Conservation (phyloP, 2,113 vertebrate genomes). For the Cheilinus undulatus region DNA sequence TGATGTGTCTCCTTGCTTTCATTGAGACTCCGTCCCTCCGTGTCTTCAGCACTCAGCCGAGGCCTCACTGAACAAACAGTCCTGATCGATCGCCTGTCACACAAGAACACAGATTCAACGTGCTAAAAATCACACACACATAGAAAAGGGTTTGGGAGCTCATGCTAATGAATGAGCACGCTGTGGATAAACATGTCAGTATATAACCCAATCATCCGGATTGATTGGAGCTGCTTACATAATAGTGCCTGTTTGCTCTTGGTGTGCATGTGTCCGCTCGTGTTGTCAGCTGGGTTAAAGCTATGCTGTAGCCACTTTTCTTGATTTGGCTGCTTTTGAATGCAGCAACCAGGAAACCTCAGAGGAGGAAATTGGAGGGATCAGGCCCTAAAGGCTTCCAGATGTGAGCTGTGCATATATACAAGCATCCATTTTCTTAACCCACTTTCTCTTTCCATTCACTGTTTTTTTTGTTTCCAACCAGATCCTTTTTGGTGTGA, state of each 20-base stretch:
- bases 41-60: constrained; percentile 23
- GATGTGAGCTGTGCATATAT: constrained; percentile 50
- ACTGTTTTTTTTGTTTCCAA: background rate
- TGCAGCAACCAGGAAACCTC: constrained; percentile 23
- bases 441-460: constrained; percentile 1
- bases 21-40: constrained; percentile 15
- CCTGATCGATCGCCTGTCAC: constrained; percentile 11
- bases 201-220: constrained; percentile 20
- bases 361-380: constrained; percentile 28
- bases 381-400: constrained; percentile 59
- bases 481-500: constrained; percentile 1
- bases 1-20: background rate
- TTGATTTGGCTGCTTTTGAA: background rate
- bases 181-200: constrained; percentile 4
- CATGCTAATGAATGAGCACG: constrained; percentile 6
- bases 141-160: background rate
- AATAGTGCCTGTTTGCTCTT: background rate
- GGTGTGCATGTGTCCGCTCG: background rate
- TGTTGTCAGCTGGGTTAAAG: background rate
- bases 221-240: constrained; percentile 24
- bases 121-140: constrained; percentile 11
- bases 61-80: constrained; percentile 19
- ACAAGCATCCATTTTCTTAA: constrained; percentile 21
- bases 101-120: background rate
- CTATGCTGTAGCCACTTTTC: background rate